Percentiles rank a stretch among this genome's conserved stretches.
These are phyloP conservation scores for Rhabditoides inermis DNA, from an alignment of 2,888 invertebrate genomes.

Conservation along the genomic window DNA sequence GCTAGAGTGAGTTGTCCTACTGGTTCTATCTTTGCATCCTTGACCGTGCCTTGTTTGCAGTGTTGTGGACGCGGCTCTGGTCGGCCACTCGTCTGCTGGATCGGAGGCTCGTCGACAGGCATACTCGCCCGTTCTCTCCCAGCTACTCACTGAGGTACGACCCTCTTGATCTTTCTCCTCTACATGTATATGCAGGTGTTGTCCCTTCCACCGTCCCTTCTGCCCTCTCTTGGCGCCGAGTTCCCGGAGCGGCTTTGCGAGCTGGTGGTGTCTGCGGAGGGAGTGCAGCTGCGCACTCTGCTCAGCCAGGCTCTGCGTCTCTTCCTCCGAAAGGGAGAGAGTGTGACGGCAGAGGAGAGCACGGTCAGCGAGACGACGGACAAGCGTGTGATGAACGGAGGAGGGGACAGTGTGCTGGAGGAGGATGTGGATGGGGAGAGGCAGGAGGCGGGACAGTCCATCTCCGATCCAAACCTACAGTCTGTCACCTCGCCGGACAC, in stretches of 20 bases:
- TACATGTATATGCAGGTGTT: too few species aligned
- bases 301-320: conserved; percentile 14
- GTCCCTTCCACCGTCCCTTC: conserved; percentile 13
- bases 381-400: too few species aligned
- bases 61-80: conserved; percentile 21
- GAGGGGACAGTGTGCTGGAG: too few species aligned
- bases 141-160: conserved; percentile 20
- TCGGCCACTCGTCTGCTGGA: conserved; percentile 17
- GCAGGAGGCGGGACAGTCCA: too few species aligned
- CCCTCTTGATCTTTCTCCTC: too few species aligned
- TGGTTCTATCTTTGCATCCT: too few species aligned
- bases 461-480: too few species aligned
- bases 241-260: conserved; percentile 26
- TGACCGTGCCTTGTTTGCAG: too few species aligned
- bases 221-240: conserved; percentile 22
- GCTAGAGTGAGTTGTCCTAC: conserved; percentile 20
- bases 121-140: conserved; percentile 26
- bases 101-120: conserved; percentile 18
- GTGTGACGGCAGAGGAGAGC: too few species aligned
- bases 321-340: not conserved
- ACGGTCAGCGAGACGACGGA: too few species aligned
- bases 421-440: too few species aligned
- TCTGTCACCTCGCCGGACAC: too few species aligned
- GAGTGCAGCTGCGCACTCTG: conserved; percentile 13
- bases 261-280: conserved; percentile 27